Percentiles rank a stretch among this genome's conserved stretches.
Evolutionary conservation across 2,113 vertebrate genomes (phyloP).

Genomic region (Atrichornis clamosus): DNA sequence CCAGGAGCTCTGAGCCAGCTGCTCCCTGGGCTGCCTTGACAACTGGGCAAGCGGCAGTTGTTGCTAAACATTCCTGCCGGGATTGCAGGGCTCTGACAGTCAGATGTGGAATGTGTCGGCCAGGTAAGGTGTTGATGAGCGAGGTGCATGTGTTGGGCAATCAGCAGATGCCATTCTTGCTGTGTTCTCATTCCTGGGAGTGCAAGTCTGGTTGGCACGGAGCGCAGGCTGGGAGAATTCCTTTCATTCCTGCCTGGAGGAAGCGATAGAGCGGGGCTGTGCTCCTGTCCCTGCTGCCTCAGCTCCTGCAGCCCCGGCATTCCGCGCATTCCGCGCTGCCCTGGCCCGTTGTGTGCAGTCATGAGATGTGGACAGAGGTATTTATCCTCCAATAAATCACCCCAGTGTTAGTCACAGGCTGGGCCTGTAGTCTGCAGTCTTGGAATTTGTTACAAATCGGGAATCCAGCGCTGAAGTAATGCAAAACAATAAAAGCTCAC

Average conservation of each 20-base stretch:
- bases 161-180: neutral
- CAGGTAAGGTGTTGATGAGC: conserved; percentile 33
- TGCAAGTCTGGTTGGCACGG: conserved; percentile 33
- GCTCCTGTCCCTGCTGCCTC: conserved; percentile 64
- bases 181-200: conserved; percentile 29
- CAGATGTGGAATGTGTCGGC: neutral
- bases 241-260: conserved; percentile 72
- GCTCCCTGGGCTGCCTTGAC: conserved; percentile 35
- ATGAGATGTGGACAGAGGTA: conserved; percentile 78
- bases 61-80: neutral
- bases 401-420: conserved; percentile 75
- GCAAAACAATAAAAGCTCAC: conserved; percentile 64
- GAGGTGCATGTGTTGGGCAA: neutral
- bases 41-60: neutral
- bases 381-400: conserved; percentile 82
- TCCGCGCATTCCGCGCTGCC: conserved; percentile 72
- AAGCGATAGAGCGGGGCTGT: conserved; percentile 52
- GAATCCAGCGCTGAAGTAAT: conserved; percentile 68
- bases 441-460: conserved; percentile 75
- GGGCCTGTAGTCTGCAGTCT: conserved; percentile 69
- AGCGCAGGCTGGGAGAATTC: conserved; percentile 68
- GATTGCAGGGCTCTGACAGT: neutral
- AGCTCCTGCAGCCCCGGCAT: conserved; percentile 67
- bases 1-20: conserved; percentile 23
- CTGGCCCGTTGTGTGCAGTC: conserved; percentile 69